phyloP scores from a whole-genome alignment of 2,888 invertebrate species.

The Smittia sp. region DNA sequence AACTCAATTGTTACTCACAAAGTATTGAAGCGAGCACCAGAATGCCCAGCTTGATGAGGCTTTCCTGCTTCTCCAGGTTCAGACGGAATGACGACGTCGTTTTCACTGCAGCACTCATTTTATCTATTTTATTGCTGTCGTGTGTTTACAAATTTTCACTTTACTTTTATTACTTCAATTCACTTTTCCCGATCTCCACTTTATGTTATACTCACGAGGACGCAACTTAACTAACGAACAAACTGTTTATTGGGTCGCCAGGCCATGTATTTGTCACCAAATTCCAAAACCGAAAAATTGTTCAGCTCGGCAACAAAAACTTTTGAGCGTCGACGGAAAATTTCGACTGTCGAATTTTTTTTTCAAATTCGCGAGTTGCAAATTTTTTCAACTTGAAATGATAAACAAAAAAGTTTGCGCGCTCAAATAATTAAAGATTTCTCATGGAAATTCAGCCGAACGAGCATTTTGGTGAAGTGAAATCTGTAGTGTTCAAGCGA shows the following conservation, averaged over 20 bases:
- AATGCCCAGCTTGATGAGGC: constrained; percentile 67
- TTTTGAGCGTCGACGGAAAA: neutral
- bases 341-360: too few relatives aligned
- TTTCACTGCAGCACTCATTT: neutral
- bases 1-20: constrained; percentile 66
- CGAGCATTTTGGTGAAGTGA: neutral
- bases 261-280: too few relatives aligned
- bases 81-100: constrained; percentile 45
- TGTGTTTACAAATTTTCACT: constrained; percentile 14
- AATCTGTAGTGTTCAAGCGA: neutral
- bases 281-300: too few relatives aligned
- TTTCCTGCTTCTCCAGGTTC: constrained; percentile 77
- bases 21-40: constrained; percentile 87
- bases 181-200: too few relatives aligned
- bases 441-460: neutral
- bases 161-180: neutral
- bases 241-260: too few relatives aligned
- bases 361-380: neutral
- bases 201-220: too few relatives aligned
- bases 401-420: constrained; percentile 2
- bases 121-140: neutral
- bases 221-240: too few relatives aligned
- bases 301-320: neutral
- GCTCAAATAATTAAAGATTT: neutral
- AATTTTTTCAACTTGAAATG: neutral